Conservation (phyloP, 2,113 vertebrate species). For the Paraplagusia blochii region DNA sequence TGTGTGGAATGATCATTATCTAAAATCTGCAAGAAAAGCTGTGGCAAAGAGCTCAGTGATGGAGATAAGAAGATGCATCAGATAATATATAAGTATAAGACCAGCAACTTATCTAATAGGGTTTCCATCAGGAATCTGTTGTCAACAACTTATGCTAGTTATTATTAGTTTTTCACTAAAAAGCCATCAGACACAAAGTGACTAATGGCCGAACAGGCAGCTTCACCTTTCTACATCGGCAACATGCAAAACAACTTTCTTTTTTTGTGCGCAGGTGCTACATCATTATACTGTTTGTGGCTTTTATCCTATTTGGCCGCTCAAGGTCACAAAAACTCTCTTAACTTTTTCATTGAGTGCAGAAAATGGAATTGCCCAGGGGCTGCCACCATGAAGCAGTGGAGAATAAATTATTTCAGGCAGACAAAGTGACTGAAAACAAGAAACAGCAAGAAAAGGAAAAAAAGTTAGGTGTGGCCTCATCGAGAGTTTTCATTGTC, state of each 20-base stretch:
- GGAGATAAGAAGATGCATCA: slow-evolving; percentile 7
- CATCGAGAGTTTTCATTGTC: slow-evolving; percentile 7
- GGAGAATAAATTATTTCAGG: slow-evolving; percentile 29
- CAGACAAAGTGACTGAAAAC: slow-evolving; percentile 7
- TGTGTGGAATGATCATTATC: slow-evolving; percentile 20
- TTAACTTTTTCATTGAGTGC: slow-evolving; percentile 26
- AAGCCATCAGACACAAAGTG: slow-evolving; percentile 15
- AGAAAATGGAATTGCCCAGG: slow-evolving; percentile 14
- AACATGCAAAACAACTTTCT: slow-evolving; percentile 19
- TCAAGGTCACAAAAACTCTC: slow-evolving; percentile 42
- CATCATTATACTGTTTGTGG: slow-evolving; percentile 29
- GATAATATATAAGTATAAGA: slow-evolving; percentile 39
- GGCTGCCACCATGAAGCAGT: slow-evolving; percentile 9
- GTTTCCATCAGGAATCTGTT: slow-evolving; percentile 16
- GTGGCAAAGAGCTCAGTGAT: slow-evolving; percentile 20
- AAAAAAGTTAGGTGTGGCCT: slow-evolving; percentile 8
- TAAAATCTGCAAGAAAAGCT: not conserved
- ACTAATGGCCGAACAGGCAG: slow-evolving; percentile 28
- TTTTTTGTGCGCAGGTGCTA: slow-evolving; percentile 12
- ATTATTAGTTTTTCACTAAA: slow-evolving; percentile 36
- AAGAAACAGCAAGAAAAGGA: slow-evolving; percentile 8
- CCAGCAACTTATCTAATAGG: not conserved
- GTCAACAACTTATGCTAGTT: slow-evolving; percentile 49
- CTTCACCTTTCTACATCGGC: slow-evolving; percentile 6
- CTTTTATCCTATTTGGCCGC: slow-evolving; percentile 9